Evolutionary conservation across 2,888 invertebrate species (phyloP), one percentile per base, ranked within the genome.

Genomic region (Syritta pipiens): DNA sequence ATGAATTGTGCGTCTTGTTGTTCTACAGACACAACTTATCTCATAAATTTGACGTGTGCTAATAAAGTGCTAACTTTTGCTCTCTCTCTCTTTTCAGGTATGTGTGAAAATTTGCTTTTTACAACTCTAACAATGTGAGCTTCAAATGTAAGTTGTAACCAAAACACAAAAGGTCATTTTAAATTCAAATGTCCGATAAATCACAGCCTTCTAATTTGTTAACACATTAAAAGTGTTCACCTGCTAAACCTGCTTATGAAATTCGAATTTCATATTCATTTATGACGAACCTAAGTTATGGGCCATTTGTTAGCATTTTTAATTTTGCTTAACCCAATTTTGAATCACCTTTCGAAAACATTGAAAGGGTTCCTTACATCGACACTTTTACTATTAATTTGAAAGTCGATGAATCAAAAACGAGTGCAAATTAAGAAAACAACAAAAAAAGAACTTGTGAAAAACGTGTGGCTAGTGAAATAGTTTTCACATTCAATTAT

Each of bases 11-110:
- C 44, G 26, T 55, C 17, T 40, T 30, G 28, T 42, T 19, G 3
- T 1, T n/a, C 4, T 9, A 40, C 7, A 17, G 26, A 60, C 9
- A 28, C 1, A 10, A 4, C 26, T 6, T 19, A 4, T 6, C n/a
- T 49, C 2, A 9, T 17, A 17, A 9, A 24, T 7, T 46, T 46
- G 6, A 24, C 24, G 7, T 37, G 19, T 57, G 55, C 55, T 76
- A 69, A 76, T 42, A 14, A 37, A 10, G 32, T 69, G 35, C 42
- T 65, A 17, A 12, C 57, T 76, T 42, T 24, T 37, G 24, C 35
- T 35, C 32, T 28, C 28, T 3, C 28, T 74, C 17, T 74, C 55
- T 44, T 76, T 76, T 9, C 71, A 76, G 76, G 76, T 76, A 76
- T 63, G 76, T 76, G 32, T 40, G 12, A 17, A 40, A 26, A n/a